Evolutionary conservation across 2,113 vertebrate species (phyloP), one percentile per base, ranked within the genome.

Genomic region (Tragelaphus imberbis): DNA sequence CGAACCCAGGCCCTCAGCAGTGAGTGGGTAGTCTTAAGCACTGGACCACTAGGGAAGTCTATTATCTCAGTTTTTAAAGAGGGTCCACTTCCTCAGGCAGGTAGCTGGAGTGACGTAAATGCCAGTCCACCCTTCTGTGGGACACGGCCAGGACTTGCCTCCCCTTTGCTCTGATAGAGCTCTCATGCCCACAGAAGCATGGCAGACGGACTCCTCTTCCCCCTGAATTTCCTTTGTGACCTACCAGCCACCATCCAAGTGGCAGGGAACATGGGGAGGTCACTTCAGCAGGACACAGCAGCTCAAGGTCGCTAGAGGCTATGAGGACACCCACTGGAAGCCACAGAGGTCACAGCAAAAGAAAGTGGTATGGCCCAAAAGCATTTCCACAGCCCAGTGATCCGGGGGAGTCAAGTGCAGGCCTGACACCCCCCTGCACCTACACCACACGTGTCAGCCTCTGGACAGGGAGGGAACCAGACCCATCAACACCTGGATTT

Each of bases 321-420:
- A 16, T 16, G 27, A 59, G 56, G 10, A 28, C 9, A 30, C 40
- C 27, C 36, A 58, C 27, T 10, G 6, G 36, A 30, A 44, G 36
- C 36, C 56, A 58, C 14, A 84, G 10, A 36, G 33, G 33, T 25
- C n/a, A 36, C 1, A 1, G 55, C 23, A 14, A 36, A 58, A 40
- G n/a, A 55, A 17, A 27, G 82, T 16, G 55, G 55, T 6, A 21
- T 55, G 36, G 56, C 9, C 55, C 23, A 5, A 58, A 58, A 33
- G n/a, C 27, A 27, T 28, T 40, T 28, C 55, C 25, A 85, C 4
- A 28, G 55, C 82, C 36, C 82, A 85, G 14, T 0, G 3, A 16
- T 25, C 36, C 2, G 3, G 9, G 56, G 16, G 9, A 44, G 56
- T 28, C 3, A 0, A 47, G 9, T 19, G 1, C 56, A 61, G 56